Evolutionary conservation across 2,888 invertebrate genomes (phyloP), one percentile per base, ranked within the genome.

Genomic region (Xiphydria camelus): DNA sequence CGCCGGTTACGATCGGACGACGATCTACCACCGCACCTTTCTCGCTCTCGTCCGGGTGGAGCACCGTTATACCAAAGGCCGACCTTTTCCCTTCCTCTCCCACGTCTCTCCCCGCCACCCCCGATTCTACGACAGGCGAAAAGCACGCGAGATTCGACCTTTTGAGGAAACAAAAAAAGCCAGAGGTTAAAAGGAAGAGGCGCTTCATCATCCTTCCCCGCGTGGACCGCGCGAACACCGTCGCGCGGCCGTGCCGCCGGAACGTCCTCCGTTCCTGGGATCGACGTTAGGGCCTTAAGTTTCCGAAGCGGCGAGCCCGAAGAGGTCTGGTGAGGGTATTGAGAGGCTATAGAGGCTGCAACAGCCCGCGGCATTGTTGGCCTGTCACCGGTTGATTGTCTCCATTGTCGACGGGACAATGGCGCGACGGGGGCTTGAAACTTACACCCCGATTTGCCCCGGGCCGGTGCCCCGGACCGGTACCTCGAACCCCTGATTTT

Each of bases 371-470:
- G 52, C 52, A 66, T 64, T 64, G 59, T 64, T 48, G 50, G 45
- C 57, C 63, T 63, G 67, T 68, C 66, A 63, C 60, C 60, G 61
- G 59, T 62, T 59, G 62, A 66, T 66, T 66, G 68, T 66, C 52
- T 50, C 51, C 57, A 66, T 68, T 68, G 65, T 68, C 54, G 39
- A 23, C 22, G 41, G 47, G 40, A 68, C 62, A 66, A 68, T 63
- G 48, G 49, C 60, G 39, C 66, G 45, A 48, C 61, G 52, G 68
- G 66, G 46, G 60, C 53, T 58, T 68, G 68, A 68, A 66, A 68
- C 56, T 59, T 64, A 68, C 64, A 68, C 66, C 62, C 61, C 49
- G 53, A 53, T 51, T 45, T 39, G 34, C 26, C 36, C 21, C 20
- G 12, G 17, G 19, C 23, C 10, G 7, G 3, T 7, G 12, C 25